A percentile compares a stretch with the other conserved stretches of the same genome.
These are phyloP conservation scores for Lethenteron camtschaticum DNA, from an alignment of 2,113 vertebrate species.

Conservation along the genomic window DNA sequence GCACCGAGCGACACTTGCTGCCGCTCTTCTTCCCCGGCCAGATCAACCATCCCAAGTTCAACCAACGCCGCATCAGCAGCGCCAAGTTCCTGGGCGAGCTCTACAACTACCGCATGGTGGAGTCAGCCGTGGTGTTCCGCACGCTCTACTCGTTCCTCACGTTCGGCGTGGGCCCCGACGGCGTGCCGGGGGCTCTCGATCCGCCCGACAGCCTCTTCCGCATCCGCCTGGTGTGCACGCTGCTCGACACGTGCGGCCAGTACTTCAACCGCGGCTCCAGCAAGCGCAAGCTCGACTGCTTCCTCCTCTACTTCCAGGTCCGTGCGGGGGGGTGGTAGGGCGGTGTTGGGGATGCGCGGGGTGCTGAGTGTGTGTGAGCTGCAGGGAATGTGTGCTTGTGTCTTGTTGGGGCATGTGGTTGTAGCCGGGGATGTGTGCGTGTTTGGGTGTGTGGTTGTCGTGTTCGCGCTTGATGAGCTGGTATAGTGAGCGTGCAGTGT, in stretches of 20 bases:
- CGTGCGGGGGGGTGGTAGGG: neutral
- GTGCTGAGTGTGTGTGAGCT: too few relatives aligned
- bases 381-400: too few relatives aligned
- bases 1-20: too few relatives aligned
- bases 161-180: conserved; percentile 71
- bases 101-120: conserved; percentile 96
- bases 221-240: conserved; percentile 69
- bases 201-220: conserved; percentile 90
- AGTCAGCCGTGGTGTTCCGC: conserved; percentile 87
- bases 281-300: conserved; percentile 90
- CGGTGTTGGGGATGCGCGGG: too few relatives aligned
- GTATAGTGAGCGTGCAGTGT: too few relatives aligned
- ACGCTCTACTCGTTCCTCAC: conserved; percentile 93
- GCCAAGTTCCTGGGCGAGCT: conserved; percentile 90
- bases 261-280: conserved; percentile 96
- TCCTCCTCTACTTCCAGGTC: conserved; percentile 96
- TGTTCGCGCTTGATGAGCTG: too few relatives aligned
- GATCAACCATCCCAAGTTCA: conserved; percentile 98
- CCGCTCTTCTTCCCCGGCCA: conserved; percentile 17
- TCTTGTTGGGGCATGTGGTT: too few relatives aligned
- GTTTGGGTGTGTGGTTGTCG: too few relatives aligned
- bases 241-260: conserved; percentile 86
- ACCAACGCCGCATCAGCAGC: conserved; percentile 86
- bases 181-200: conserved; percentile 53
- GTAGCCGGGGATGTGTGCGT: too few relatives aligned